Conservation (phyloP, 1,140 invertebrate species). For the Drosophila miranda region DNA sequence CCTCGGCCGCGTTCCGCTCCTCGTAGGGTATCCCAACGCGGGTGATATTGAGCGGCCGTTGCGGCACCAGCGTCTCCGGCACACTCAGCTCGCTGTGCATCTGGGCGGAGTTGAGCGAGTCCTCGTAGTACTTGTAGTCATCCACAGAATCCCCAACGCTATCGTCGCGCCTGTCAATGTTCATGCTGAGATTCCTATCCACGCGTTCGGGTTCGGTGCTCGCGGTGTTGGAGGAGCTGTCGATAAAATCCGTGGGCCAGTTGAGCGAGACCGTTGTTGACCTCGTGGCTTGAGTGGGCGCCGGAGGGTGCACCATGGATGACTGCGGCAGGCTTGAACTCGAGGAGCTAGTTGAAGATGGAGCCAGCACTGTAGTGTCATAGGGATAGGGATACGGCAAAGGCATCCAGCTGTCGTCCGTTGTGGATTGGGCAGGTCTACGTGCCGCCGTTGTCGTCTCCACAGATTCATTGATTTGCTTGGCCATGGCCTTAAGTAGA, state of each 20-base stretch:
- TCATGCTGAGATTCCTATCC: constrained; percentile 11
- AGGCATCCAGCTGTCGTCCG: constrained; percentile 67
- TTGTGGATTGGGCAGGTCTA: constrained; percentile 7
- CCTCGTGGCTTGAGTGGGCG: constrained; percentile 28
- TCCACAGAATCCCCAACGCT: constrained; percentile 33
- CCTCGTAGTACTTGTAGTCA: constrained; percentile 63
- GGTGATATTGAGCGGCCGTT: constrained; percentile 67
- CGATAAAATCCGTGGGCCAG: constrained; percentile 74
- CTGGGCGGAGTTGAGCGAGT: constrained; percentile 54
- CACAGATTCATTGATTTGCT: constrained; percentile 66
- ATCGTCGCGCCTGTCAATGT: constrained; percentile 53
- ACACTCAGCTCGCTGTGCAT: constrained; percentile 67
- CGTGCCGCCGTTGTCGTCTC: constrained; percentile 46
- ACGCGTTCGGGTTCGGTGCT: constrained; percentile 40
- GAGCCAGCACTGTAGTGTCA: constrained; percentile 55
- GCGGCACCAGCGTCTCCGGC: constrained; percentile 49
- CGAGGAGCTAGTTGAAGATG: constrained; percentile 24
- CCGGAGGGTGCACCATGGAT: constrained; percentile 17
- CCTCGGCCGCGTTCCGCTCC: constrained; percentile 63
- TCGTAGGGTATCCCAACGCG: constrained; percentile 72
- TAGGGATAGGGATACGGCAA: constrained; percentile 60
- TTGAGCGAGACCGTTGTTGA: constrained; percentile 52
- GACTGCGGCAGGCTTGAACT: constrained; percentile 34
- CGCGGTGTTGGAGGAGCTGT: constrained; percentile 35
- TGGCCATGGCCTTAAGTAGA: constrained; percentile 37